phyloP scores from a whole-genome alignment of 64 coral and sea anemone genomes.

The Astreopora myriophthalma region DNA sequence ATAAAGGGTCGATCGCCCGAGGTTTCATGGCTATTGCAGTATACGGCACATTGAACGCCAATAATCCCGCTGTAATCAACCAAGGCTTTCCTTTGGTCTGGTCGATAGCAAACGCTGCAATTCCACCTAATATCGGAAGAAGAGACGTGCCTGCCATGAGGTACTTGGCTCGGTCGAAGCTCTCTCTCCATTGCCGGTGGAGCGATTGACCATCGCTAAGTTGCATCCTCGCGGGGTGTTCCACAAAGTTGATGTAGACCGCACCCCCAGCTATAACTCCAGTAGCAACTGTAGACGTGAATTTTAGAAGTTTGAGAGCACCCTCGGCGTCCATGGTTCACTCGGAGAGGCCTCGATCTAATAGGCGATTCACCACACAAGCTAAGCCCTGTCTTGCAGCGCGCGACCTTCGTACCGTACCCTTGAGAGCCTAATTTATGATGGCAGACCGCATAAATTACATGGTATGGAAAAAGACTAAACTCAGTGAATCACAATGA shows the following conservation, averaged over 20 bases:
- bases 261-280: conserved; percentile 57
- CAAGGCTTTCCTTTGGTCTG: conserved; percentile 55
- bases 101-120: conserved; percentile 37
- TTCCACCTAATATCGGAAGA: conserved; percentile 35
- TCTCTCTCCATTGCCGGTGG: conserved; percentile 26
- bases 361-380: neutral
- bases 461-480: too few species aligned
- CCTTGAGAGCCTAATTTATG: neutral
- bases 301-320: conserved; percentile 39
- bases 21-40: conserved; percentile 41
- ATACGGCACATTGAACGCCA: conserved; percentile 58
- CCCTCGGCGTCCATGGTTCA: conserved; percentile 34
- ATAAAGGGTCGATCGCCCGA: conserved; percentile 22
- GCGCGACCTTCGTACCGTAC: neutral
- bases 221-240: conserved; percentile 66
- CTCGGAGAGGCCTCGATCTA: neutral
- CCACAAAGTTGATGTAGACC: conserved; percentile 52
- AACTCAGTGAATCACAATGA: too few species aligned
- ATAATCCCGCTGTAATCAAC: conserved; percentile 11
- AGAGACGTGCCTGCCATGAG: conserved; percentile 57
- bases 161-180: conserved; percentile 43
- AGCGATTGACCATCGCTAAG: conserved; percentile 43
- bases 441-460: neutral
- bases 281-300: conserved; percentile 34
- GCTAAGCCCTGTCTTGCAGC: too few species aligned